These are phyloP conservation scores for Pegoplata infirma DNA, from an alignment of 2,888 invertebrate species.

Conservation along the genomic window DNA sequence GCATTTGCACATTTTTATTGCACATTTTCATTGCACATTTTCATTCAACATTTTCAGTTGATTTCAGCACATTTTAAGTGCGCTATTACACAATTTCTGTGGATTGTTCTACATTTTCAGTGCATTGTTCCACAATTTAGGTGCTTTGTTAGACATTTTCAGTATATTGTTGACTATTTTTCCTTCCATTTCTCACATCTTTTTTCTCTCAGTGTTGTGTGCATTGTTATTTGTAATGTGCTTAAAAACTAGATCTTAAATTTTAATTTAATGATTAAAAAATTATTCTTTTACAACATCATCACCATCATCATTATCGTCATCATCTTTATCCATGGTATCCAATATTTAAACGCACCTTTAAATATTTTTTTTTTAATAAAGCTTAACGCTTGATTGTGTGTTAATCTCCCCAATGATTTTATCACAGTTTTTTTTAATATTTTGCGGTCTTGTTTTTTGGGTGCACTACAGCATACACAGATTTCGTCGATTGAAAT, in stretches of 20 bases:
- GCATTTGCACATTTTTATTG: too few species aligned
- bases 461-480: slow-evolving; percentile 14
- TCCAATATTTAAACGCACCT: background rate
- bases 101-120: too few species aligned
- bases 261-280: slow-evolving; percentile 21
- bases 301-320: background rate
- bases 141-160: too few species aligned
- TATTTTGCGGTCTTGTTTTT: slow-evolving; percentile 25
- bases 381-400: slow-evolving; percentile 50
- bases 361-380: slow-evolving; percentile 8
- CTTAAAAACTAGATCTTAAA: background rate
- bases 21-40: too few species aligned
- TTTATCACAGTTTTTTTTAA: slow-evolving; percentile 39
- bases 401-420: slow-evolving; percentile 38
- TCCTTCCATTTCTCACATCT: too few species aligned
- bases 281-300: slow-evolving; percentile 1
- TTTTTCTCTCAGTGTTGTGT: slow-evolving; percentile 8
- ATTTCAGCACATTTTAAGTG: too few species aligned
- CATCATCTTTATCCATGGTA: background rate
- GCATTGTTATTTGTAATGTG: background rate
- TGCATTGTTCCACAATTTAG: too few species aligned
- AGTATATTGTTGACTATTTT: too few species aligned
- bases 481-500: slow-evolving; percentile 51
- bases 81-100: too few species aligned
- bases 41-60: too few species aligned